Conservation (phyloP, 2,113 vertebrate species). For the Microtus pennsylvanicus region DNA sequence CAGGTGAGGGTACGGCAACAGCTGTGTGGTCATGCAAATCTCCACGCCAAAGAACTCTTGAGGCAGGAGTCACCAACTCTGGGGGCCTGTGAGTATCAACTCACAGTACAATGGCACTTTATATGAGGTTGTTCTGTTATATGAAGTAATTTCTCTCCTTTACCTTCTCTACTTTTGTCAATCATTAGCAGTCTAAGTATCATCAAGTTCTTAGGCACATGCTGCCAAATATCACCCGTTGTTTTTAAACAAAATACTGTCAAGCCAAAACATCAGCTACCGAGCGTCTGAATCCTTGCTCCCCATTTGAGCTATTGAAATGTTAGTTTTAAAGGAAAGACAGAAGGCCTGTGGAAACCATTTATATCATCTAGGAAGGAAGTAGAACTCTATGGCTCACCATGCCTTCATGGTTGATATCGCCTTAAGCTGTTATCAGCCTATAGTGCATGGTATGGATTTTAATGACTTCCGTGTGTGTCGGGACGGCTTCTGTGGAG, state of each 20-base stretch:
- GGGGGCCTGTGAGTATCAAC: neutral
- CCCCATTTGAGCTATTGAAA: neutral
- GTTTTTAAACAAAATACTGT: slow-evolving; percentile 49
- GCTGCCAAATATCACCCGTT: neutral
- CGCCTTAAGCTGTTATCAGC: neutral
- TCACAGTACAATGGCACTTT: neutral
- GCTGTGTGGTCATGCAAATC: neutral
- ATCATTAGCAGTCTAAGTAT: neutral
- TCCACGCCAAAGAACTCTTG: neutral
- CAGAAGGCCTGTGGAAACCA: neutral
- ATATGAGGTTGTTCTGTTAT: neutral
- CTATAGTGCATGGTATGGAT: neutral
- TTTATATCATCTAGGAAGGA: neutral
- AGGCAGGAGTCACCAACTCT: neutral
- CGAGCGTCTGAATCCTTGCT: slow-evolving; percentile 32
- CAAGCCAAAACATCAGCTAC: neutral
- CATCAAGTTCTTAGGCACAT: slow-evolving; percentile 51
- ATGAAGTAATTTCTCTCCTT: neutral
- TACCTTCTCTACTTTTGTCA: slow-evolving; percentile 11
- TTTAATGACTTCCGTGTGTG: fast-evolving
- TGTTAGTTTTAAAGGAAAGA: neutral
- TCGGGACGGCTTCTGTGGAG: neutral
- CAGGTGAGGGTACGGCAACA: neutral
- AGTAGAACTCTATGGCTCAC: neutral
- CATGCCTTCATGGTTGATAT: neutral